Evolutionary conservation across 2,888 invertebrate species (phyloP), one percentile per base, ranked within the genome.

Genomic region (Ormyrus labotus): DNA sequence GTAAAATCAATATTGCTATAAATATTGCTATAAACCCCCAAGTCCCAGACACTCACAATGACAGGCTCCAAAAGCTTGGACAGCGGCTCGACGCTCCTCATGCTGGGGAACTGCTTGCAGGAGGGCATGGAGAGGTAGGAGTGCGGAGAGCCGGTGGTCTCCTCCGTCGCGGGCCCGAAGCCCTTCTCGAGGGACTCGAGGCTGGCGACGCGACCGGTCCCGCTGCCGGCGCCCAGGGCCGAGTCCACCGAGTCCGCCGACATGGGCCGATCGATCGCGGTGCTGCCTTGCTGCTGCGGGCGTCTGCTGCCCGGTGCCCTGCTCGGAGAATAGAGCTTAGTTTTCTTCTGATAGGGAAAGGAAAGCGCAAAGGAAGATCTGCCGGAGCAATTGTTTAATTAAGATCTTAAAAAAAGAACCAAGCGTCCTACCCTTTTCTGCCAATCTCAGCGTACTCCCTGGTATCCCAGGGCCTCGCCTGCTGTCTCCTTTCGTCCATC

Each of bases 81-180:
- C 10, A 96, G 89, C 0, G 96, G 96, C 87, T 96, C 96, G 4
- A 95, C 93, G 84, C 93, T 93, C 5, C 94, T 93, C 89, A 95
- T 95, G 93, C 94, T 95, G 0, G 96, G 96, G 87, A 96, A 97
- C n/a, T 95, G 94, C 86, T 94, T 95, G 9, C 96, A 95, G 2
- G 96, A 96, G 45, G 96, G 96, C 96, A 96, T 96, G 0, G 96
- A 96, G 6, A 96, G 92, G 87, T 95, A 96, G 0, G 96, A 96
- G 67, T 96, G 95, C 0, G 96, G 91, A 5, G 90, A 89, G 13
- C 88, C 86, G 7, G 88, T 84, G 45, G 86, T 85, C 78, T 88
- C 89, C 63, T 88, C 86, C 48, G 85, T 84, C 10, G 82, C 85
- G 11, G 74, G 79, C 10, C 72, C 82, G 60, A 86, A 88, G 67